Percentiles rank a stretch among this genome's conserved stretches.
phyloP scores from a whole-genome alignment of 2,797 vertebrate genomes.

The Argentina silus region DNA sequence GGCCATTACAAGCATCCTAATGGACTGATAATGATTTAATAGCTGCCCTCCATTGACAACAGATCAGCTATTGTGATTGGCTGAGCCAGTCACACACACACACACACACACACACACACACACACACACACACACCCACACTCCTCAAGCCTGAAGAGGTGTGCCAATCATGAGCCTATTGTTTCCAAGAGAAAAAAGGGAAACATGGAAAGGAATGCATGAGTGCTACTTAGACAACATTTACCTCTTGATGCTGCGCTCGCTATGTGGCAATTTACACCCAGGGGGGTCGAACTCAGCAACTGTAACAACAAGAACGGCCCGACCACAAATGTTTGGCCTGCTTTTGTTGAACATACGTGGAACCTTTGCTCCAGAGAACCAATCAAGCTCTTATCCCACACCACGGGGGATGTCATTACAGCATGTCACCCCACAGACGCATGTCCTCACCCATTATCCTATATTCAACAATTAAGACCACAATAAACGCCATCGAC shows the following conservation, averaged over 20 bases:
- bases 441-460: constrained; percentile 56
- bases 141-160: constrained; percentile 54
- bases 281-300: constrained; percentile 58
- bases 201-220: constrained; percentile 60
- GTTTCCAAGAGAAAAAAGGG: constrained; percentile 61
- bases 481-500: constrained; percentile 15
- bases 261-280: constrained; percentile 65
- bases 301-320: constrained; percentile 39
- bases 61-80: neutral
- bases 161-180: constrained; percentile 66
- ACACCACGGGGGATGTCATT: constrained; percentile 45
- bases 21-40: constrained; percentile 65
- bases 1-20: constrained; percentile 52
- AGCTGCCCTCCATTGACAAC: constrained; percentile 32
- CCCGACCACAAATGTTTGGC: constrained; percentile 34
- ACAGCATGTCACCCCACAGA: constrained; percentile 42
- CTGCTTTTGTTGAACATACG: constrained; percentile 32
- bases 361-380: constrained; percentile 29
- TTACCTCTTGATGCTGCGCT: constrained; percentile 57
- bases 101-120: neutral
- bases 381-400: constrained; percentile 48
- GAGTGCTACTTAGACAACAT: constrained; percentile 64
- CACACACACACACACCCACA: neutral
- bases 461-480: constrained; percentile 49
- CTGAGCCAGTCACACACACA: constrained; percentile 39